Evolutionary conservation across 2,888 invertebrate species (phyloP).

Genomic region (Drosophila macrospina): DNA sequence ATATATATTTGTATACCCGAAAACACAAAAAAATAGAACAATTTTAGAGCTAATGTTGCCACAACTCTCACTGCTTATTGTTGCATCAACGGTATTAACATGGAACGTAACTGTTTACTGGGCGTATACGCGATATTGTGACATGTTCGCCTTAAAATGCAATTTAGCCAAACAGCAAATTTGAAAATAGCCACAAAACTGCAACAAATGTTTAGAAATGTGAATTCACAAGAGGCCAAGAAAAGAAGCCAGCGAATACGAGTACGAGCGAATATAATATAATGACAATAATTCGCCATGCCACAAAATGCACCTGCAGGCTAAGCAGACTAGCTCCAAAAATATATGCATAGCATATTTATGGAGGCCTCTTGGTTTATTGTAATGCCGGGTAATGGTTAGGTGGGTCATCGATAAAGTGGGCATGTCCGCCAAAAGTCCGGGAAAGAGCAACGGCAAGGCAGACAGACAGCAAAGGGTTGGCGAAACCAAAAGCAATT

Average conservation of each 20-base stretch:
- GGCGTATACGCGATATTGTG: conserved; percentile 60
- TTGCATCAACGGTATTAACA: conserved; percentile 1
- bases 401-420: conserved; percentile 65
- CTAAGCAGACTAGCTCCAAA: conserved; percentile 44
- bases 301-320: conserved; percentile 80
- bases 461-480: conserved; percentile 53
- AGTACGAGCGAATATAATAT: conserved; percentile 46
- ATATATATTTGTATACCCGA: too few relatives aligned
- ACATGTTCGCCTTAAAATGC: conserved; percentile 46
- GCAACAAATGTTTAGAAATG: conserved; percentile 28
- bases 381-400: conserved; percentile 41
- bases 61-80: neutral
- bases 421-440: conserved; percentile 51
- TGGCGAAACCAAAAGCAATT: conserved; percentile 75
- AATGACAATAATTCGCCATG: conserved; percentile 80
- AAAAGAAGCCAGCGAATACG: conserved; percentile 34
- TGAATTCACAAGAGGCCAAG: conserved; percentile 35
- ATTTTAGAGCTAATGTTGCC: neutral
- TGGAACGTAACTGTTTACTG: conserved; percentile 17
- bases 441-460: conserved; percentile 43
- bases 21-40: too few relatives aligned
- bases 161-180: conserved; percentile 34
- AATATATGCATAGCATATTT: conserved; percentile 56
- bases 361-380: conserved; percentile 33
- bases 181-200: conserved; percentile 61